Conservation (phyloP, 2,888 invertebrate genomes). For the Eremobia ochroleuca region DNA sequence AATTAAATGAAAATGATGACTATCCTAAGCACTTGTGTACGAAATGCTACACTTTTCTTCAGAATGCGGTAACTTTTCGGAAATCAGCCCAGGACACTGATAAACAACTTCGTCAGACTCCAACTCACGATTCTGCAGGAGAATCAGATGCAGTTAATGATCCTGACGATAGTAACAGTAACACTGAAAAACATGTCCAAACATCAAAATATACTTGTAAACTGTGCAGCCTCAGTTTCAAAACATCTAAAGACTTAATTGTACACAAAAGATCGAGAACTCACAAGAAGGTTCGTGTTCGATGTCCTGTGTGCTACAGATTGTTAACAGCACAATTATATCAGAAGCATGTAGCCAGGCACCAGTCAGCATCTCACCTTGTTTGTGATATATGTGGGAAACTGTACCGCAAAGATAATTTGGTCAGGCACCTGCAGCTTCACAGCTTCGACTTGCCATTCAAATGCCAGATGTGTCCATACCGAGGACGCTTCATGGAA, state of each 20-base stretch:
- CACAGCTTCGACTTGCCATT: constrained; percentile 79
- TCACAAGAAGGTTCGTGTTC: constrained; percentile 64
- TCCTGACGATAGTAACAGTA: not conserved
- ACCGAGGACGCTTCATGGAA: constrained; percentile 78
- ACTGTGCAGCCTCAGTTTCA: constrained; percentile 58
- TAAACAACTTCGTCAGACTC: constrained; percentile 63
- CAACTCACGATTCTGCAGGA: constrained; percentile 29
- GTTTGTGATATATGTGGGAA: constrained; percentile 83
- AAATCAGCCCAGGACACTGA: constrained; percentile 77
- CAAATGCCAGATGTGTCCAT: constrained; percentile 79
- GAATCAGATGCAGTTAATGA: constrained; percentile 10
- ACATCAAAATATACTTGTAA: constrained; percentile 49
- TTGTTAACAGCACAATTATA: constrained; percentile 68
- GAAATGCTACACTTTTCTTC: constrained; percentile 73
- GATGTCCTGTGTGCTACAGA: constrained; percentile 68
- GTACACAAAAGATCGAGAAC: constrained; percentile 70
- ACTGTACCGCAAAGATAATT: constrained; percentile 80
- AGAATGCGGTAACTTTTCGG: constrained; percentile 76
- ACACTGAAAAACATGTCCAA: constrained; percentile 8
- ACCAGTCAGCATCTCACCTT: constrained; percentile 71
- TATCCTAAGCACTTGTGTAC: constrained; percentile 78
- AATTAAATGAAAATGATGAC: constrained; percentile 72
- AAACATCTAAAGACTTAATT: constrained; percentile 65
- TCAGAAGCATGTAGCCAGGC: constrained; percentile 70
- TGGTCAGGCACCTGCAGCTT: constrained; percentile 75